Base-by-base conservation (phyloP, 2,888 invertebrate species). In the Chaetogeoica ovagalla region DNA sequence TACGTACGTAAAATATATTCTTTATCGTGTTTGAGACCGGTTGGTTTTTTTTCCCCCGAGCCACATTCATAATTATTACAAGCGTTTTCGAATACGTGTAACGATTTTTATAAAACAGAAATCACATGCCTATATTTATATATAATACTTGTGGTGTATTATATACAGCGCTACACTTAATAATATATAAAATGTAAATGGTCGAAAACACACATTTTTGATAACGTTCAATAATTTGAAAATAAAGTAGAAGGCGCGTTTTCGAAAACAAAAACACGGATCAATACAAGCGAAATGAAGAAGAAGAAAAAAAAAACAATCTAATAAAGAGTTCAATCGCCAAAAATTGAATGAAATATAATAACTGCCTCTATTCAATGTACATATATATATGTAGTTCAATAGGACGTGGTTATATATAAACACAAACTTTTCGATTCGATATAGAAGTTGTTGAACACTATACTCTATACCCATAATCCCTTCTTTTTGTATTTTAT, bases 311-410 rank as follows among this genome's bases (percentile, higher is more conserved):
- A 30, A 65, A 65, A 75, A 66, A 75, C 65, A 74, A 74, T 74
- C 57, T 66, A 75, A 75, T 75, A 75, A 65, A 75, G 65, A 68
- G 66, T 76, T 68, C 75, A 68, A 59, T 76, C 75, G 75, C 59
- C 75, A 76, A 76, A 76, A 76, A 76, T 68, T 43, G 59, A 76
- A 76, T 59, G 66, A 68, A 76, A 48, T 76, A 76, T 68, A 76
- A 76, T 63, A 76, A 76, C 59, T 30, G 66, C 59, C 68, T 57
- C 75, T 66, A 68, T 75, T 66, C 66, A 68, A 68, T 57, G 55
- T 66, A 57, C 21, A 48, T 6, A 62, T 30, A 66, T 66, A 57
- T 17, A 48, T 6, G 52, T 30, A 66, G 74, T 65, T 39, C 65
- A 65, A 75, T 66, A 66, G 65, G 52, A 57, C 55, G 63, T 3